Evolutionary conservation across 2,797 vertebrate genomes (phyloP), one percentile per base, ranked within the genome.

Genomic region (Coregonus suidteri): DNA sequence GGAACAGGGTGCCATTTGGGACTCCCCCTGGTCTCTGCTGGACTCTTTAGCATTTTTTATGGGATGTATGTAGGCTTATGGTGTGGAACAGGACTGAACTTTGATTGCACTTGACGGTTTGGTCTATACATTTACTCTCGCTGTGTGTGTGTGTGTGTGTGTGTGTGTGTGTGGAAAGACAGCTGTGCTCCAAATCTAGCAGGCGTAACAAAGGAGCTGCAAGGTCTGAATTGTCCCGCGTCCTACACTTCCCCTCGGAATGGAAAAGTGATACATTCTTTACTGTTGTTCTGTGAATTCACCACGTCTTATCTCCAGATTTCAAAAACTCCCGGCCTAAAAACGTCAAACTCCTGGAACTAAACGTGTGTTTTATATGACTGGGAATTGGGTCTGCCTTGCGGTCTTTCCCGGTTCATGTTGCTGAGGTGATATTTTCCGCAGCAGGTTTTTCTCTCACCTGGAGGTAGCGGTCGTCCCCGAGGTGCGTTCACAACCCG

Each of bases 11-110:
- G 3, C 53, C 53, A 56, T 56, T 56, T 56, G 53, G 53, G 53
- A 56, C 18, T 1, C 16, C 4, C 4, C 53, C 16, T 1, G 16
- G 53, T 77, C 71, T 78, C 86, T 80, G 81, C 77, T 75, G 82
- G 66, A 80, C 86, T 69, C 72, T 79, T 89, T 86, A 81, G 82
- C 81, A 3, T 84, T 15, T 89, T 86, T 90, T 81, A 88, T 83
- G 79, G 78, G 53, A 6, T 62, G 80, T 73, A 73, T 73, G 71
- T 47, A 47, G 41, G 9, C 41, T 47, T 47, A 47, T 80, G 76
- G 37, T 70, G 73, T 78, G 74, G 79, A 88, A 81, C 82, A 75
- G 75, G 37, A 30, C 62, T 74, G 47, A 81, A 82, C 77, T 84
- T 76, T 9, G 7, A 73, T 85, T 85, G 85, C 79, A 59, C 65